phyloP scores from a whole-genome alignment of 2,888 invertebrate genomes.

The Nemapogon koenigi region DNA sequence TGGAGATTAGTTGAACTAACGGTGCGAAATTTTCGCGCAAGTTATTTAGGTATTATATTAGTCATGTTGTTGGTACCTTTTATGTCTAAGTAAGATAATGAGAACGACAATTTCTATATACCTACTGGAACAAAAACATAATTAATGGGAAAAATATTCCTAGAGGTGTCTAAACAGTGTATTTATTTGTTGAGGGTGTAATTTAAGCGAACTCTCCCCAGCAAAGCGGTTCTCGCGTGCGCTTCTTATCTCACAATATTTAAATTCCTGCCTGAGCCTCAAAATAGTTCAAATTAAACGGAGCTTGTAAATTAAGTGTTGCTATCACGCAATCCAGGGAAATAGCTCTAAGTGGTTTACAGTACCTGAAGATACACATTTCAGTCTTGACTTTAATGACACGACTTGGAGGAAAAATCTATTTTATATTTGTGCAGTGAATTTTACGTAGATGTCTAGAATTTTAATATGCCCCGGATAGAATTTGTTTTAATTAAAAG shows the following conservation, averaged over 20 bases:
- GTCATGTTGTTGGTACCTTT: too few relatives aligned
- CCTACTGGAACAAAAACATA: slow-evolving; percentile 5
- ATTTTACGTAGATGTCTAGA: too few relatives aligned
- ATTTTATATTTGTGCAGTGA: neutral
- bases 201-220: slow-evolving; percentile 32
- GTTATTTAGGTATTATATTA: too few relatives aligned
- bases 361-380: slow-evolving; percentile 18
- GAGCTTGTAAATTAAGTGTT: slow-evolving; percentile 61
- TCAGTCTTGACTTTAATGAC: slow-evolving; percentile 7
- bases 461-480: too few relatives aligned
- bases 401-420: neutral
- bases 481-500: too few relatives aligned
- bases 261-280: slow-evolving; percentile 47
- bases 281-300: slow-evolving; percentile 55
- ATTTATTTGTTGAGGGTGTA: slow-evolving; percentile 43
- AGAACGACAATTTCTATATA: slow-evolving; percentile 1
- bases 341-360: slow-evolving; percentile 56
- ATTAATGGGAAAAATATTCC: slow-evolving; percentile 8
- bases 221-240: slow-evolving; percentile 47
- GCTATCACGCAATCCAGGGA: slow-evolving; percentile 58
- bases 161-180: slow-evolving; percentile 9
- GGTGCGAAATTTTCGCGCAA: too few relatives aligned
- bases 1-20: too few relatives aligned
- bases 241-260: slow-evolving; percentile 57
- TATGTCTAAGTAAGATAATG: slow-evolving; percentile 1